phyloP scores from a whole-genome alignment of 2,113 vertebrate genomes.

The Chloebia gouldiae region DNA sequence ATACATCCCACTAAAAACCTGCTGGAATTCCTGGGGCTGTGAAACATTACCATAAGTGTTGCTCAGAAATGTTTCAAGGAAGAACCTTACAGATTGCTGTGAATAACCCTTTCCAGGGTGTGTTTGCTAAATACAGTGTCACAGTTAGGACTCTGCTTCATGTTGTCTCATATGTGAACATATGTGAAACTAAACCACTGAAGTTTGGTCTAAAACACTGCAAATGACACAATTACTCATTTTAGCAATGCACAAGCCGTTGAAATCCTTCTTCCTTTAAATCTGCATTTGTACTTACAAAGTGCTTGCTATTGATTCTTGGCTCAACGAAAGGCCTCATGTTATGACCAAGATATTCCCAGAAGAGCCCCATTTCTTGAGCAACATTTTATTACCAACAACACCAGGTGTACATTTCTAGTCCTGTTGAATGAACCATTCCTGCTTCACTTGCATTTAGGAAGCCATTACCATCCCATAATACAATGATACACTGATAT shows the following conservation, averaged over 20 bases:
- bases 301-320: background rate
- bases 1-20: constrained; percentile 20
- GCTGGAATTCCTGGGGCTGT: background rate
- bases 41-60: background rate
- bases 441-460: background rate
- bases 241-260: background rate
- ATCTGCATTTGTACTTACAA: background rate
- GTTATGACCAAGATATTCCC: background rate
- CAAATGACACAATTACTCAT: background rate
- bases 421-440: background rate
- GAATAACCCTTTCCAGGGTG: background rate
- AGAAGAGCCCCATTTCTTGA: background rate
- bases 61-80: background rate
- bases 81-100: background rate
- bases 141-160: background rate
- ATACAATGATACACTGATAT: background rate
- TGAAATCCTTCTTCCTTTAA: background rate
- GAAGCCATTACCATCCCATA: accelerated
- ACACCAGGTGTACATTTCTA: background rate
- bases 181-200: background rate
- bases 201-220: background rate
- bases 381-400: background rate
- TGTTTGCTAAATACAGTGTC: background rate
- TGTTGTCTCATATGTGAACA: background rate
- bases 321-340: background rate